Percentiles rank a stretch among this genome's conserved stretches.
These are phyloP conservation scores for Trematomus loennbergii DNA, from an alignment of 2,113 vertebrate species.

Conservation along the genomic window DNA sequence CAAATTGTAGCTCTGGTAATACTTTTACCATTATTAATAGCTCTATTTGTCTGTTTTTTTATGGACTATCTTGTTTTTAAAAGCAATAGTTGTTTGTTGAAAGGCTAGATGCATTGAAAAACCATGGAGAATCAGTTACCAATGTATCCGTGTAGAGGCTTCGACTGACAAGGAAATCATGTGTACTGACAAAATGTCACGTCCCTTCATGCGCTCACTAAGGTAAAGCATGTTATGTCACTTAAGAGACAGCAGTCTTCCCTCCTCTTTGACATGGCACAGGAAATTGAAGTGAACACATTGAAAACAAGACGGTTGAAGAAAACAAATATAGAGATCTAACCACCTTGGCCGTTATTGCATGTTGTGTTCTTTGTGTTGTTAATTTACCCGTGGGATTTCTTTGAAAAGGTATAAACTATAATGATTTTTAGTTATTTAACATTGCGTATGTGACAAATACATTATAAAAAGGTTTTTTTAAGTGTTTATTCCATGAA, in stretches of 20 bases:
- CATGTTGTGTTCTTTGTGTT: neutral
- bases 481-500: neutral
- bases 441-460: neutral
- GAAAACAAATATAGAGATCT: neutral
- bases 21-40: neutral
- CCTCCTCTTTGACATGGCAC: conserved; percentile 19
- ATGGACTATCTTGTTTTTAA: neutral
- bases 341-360: neutral
- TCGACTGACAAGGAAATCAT: conserved; percentile 16
- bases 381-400: neutral
- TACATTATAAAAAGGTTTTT: neutral
- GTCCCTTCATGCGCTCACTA: neutral
- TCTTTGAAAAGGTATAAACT: conserved; percentile 3
- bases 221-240: conserved; percentile 24
- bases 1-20: neutral
- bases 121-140: neutral
- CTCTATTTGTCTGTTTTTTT: neutral
- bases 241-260: neutral
- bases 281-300: conserved; percentile 32
- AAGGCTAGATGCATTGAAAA: neutral
- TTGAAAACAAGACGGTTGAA: conserved; percentile 8
- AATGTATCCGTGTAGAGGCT: neutral
- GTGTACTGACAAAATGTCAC: conserved; percentile 19
- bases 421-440: neutral
- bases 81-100: neutral